A percentile compares a stretch with the other conserved stretches of the same genome.
These are phyloP conservation scores for Coenobita brevimanus DNA, from an alignment of 1,140 invertebrate species.

Conservation along the genomic window DNA sequence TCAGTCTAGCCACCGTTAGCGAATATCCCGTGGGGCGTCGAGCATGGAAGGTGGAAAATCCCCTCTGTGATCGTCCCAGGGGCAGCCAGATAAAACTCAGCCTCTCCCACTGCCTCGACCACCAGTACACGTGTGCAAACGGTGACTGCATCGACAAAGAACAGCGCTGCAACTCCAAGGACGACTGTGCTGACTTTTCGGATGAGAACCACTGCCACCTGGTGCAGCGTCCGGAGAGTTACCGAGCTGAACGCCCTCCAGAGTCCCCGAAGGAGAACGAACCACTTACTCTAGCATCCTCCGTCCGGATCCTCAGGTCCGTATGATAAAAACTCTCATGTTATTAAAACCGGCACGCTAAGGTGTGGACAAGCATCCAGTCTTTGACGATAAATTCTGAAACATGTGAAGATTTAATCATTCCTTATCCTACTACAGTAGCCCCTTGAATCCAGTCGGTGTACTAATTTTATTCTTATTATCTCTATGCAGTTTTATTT, in stretches of 20 bases:
- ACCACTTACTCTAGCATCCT: constrained; percentile 2
- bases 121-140: constrained; percentile 59
- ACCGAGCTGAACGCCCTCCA: constrained; percentile 36
- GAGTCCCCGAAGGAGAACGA: background rate
- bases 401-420: no score
- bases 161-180: constrained; percentile 57
- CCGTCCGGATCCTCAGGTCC: constrained; percentile 32
- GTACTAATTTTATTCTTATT: no score
- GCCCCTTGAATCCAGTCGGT: no score
- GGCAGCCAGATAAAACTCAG: constrained; percentile 3
- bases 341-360: no score
- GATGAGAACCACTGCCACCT: constrained; percentile 57
- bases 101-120: constrained; percentile 44
- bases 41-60: constrained; percentile 15
- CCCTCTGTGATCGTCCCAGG: constrained; percentile 32
- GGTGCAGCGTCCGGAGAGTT: constrained; percentile 37
- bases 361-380: no score
- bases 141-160: constrained; percentile 57
- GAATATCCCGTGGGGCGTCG: constrained; percentile 39
- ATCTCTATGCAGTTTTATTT: no score
- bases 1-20: background rate
- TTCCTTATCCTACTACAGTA: no score
- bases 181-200: constrained; percentile 55
- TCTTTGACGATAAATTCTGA: no score
- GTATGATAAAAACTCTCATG: no score